phyloP scores from a whole-genome alignment of 2,113 vertebrate species.

The Brachirus orientalis region DNA sequence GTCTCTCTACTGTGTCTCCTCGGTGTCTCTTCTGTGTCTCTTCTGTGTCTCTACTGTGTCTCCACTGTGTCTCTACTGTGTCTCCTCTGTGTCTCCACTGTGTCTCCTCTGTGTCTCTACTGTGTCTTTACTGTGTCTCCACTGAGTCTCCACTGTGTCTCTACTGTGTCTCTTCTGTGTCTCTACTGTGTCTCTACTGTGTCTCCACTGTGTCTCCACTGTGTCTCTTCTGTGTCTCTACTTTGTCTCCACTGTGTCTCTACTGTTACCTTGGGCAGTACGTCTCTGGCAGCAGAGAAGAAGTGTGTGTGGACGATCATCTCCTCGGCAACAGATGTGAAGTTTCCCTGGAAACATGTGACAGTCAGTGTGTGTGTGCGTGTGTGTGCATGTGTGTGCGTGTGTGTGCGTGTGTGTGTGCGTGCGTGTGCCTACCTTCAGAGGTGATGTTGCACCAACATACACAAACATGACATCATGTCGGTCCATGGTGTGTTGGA shows the following conservation, averaged over 20 bases:
- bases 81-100: too few relatives aligned
- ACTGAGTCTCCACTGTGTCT: not conserved
- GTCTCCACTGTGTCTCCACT: too few relatives aligned
- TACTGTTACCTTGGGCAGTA: constrained; percentile 91
- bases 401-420: not conserved
- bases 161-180: too few relatives aligned
- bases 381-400: not conserved
- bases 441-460: constrained; percentile 89
- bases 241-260: not conserved
- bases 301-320: constrained; percentile 92
- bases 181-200: too few relatives aligned
- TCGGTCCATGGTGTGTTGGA: constrained; percentile 88
- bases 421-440: constrained; percentile 82
- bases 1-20: too few relatives aligned
- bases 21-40: too few relatives aligned
- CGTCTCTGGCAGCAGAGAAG: constrained; percentile 89
- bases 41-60: not conserved
- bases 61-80: not conserved
- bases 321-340: constrained; percentile 88
- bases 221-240: too few relatives aligned
- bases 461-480: constrained; percentile 92
- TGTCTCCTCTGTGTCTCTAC: too few relatives aligned
- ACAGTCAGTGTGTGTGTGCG: constrained; percentile 1
- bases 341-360: constrained; percentile 85
- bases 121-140: not conserved